A percentile compares a stretch with the other conserved stretches of the same genome.
These are phyloP conservation scores for Pangasianodon hypophthalmus DNA, from an alignment of 2,113 vertebrate species.

Conservation along the genomic window DNA sequence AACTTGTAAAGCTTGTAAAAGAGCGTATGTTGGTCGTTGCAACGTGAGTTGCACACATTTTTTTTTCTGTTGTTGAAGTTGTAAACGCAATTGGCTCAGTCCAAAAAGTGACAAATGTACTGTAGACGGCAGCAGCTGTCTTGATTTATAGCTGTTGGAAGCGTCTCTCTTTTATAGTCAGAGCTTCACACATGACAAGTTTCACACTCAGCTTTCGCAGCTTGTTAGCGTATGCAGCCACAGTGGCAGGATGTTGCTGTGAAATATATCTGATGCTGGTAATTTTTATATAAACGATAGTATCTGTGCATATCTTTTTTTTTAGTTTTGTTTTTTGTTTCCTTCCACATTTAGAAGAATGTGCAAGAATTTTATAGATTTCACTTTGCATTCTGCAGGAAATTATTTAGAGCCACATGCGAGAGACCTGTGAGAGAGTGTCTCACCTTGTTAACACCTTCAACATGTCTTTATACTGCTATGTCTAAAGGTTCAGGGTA, in stretches of 20 bases:
- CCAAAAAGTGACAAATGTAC: conserved; percentile 30
- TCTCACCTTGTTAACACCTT: not conserved
- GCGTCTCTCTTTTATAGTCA: conserved; percentile 25
- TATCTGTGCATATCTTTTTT: not conserved
- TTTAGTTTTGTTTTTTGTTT: not conserved
- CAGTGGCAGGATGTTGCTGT: not conserved
- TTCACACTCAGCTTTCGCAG: conserved; percentile 27
- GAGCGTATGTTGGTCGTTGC: conserved; percentile 2
- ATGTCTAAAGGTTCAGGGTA: not conserved
- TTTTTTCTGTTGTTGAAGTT: conserved; percentile 58
- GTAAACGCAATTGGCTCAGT: conserved; percentile 48
- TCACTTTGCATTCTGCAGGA: not conserved
- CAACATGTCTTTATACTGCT: not conserved
- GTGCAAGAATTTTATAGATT: not conserved
- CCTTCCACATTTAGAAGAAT: not conserved
- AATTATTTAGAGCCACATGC: not conserved
- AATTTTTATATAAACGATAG: not conserved
- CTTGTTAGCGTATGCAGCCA: conserved; percentile 23
- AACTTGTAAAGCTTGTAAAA: conserved; percentile 40
- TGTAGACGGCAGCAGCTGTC: conserved; percentile 26
- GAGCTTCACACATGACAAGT: conserved; percentile 5
- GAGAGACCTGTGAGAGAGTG: not conserved
- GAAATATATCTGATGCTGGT: not conserved
- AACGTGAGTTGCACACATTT: conserved; percentile 48
- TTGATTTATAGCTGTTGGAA: conserved; percentile 43